Evolutionary conservation across 2,888 invertebrate species (phyloP).

Genomic region (Anagyrus pseudococci): DNA sequence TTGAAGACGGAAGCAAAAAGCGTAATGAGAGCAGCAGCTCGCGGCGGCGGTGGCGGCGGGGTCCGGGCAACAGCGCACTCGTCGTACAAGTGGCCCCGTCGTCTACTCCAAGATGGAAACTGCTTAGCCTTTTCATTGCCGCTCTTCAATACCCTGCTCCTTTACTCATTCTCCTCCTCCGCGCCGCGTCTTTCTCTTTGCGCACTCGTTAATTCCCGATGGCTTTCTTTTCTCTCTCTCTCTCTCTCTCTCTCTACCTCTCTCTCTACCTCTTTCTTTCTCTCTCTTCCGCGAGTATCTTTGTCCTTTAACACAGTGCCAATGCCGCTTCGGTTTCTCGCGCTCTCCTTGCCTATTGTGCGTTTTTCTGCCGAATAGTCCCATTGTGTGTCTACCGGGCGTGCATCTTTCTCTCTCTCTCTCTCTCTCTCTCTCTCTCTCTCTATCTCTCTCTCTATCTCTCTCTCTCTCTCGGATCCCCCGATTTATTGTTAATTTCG

Average conservation of each 20-base stretch:
- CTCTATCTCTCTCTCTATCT: not conserved
- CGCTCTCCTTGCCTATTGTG: constrained; percentile 40
- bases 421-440: not conserved
- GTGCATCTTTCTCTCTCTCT: not conserved
- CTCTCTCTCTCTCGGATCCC: not conserved
- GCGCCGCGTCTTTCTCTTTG: constrained; percentile 10
- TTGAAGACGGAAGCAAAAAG: not conserved
- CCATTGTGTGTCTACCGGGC: not conserved
- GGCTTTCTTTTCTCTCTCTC: not conserved
- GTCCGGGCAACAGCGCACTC: not conserved
- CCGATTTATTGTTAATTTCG: not conserved
- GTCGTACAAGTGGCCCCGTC: not conserved
- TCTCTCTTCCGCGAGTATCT: constrained; percentile 20
- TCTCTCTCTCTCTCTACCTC: constrained; percentile 29
- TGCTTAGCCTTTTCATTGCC: not conserved
- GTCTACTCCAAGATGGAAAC: too few species aligned
- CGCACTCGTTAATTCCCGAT: not conserved
- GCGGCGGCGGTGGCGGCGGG: too few species aligned
- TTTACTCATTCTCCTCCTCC: constrained; percentile 16
- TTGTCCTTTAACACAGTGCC: constrained; percentile 42
- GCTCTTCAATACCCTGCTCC: not conserved
- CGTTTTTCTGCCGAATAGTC: not conserved
- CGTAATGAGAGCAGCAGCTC: too few species aligned
- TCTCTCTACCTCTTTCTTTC: constrained; percentile 23
- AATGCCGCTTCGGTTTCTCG: constrained; percentile 47